Evolutionary conservation across 2,888 invertebrate species (phyloP).

Genomic region (Lordiphosa fenestrarum): DNA sequence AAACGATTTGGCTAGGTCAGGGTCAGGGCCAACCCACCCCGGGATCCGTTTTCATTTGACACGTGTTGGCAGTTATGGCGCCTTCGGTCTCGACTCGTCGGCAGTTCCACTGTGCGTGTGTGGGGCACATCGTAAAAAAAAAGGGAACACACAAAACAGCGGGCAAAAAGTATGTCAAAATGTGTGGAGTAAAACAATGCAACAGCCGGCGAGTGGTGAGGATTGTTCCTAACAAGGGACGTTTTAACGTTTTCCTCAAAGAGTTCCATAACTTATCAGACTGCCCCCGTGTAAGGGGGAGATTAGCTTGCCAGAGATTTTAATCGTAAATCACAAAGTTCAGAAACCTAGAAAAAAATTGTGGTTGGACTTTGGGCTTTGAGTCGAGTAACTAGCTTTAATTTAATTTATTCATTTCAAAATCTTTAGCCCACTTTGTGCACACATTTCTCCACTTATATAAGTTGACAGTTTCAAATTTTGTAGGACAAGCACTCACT

Average conservation of each 20-base stretch:
- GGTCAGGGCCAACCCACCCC: conserved; percentile 38
- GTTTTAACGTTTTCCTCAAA: too few relatives aligned
- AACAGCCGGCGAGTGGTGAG: background rate
- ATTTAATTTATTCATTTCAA: background rate
- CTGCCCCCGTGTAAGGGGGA: background rate
- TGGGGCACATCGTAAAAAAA: conserved; percentile 46
- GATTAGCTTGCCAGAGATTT: background rate
- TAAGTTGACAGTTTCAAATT: background rate
- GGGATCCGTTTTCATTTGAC: conserved; percentile 57
- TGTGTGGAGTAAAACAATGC: background rate
- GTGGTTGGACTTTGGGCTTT: background rate
- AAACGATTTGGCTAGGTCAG: conserved; percentile 69
- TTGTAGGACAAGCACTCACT: conserved; percentile 46
- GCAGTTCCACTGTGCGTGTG: conserved; percentile 28
- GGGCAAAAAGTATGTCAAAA: too few relatives aligned
- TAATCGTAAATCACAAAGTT: conserved; percentile 6
- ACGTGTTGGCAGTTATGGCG: conserved; percentile 69
- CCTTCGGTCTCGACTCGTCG: conserved; percentile 25
- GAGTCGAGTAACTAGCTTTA: background rate
- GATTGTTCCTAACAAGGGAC: too few relatives aligned
- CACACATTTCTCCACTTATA: conserved; percentile 12
- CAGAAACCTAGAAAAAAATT: background rate
- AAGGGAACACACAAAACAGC: background rate
- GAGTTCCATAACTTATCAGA: background rate
- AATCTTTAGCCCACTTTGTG: background rate